Evolutionary conservation across 1,140 invertebrate species (phyloP), one percentile per base, ranked within the genome.

Genomic region (Lasioglossum albipes): DNA sequence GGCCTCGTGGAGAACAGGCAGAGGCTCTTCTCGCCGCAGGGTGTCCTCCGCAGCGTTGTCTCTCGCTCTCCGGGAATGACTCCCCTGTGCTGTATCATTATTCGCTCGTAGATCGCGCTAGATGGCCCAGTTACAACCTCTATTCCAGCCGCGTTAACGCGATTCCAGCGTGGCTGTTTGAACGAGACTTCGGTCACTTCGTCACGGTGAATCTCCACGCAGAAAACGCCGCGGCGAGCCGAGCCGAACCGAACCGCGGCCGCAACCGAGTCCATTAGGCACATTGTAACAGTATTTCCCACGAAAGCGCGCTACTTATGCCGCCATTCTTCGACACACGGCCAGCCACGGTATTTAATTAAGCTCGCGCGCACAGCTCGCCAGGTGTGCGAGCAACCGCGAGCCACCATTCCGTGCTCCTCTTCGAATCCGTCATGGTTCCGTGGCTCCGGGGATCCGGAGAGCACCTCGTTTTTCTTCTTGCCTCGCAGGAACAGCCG

Each of bases 261-360:
- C 36, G 36, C 36, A 5, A 36, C 36, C 36, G 36, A n/a, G 52
- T 70, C 66, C 66, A 75, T 75, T 75, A 79, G 49, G 31, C 16
- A 73, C 54, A 72, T 73, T 57, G 76, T 73, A 65, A 62, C 69
- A 16, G 67, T 41, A 59, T 71, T 77, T 73, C 76, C 59, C 61
- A 79, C 13, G 76, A 73, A 72, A 64, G 42, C n/a, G n/a, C 75
- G 75, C 54, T 41, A 66, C 49, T 66, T 27, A 27, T 42, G n/a
- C 65, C 66, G 73, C 54, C 57, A 13, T 31, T 22, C 36, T 31
- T 57, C 54, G 65, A 45, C 54, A 18, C 54, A 13, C 41, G 57
- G n/a, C 5, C 45, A n/a, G n/a, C 64, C 12, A 18, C 31, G 52
- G 49, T 45, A 83, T 83, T 83, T 77, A 82, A 84, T 83, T 83